Conservation (phyloP, 2,113 vertebrate species). For the Proteles cristata region DNA sequence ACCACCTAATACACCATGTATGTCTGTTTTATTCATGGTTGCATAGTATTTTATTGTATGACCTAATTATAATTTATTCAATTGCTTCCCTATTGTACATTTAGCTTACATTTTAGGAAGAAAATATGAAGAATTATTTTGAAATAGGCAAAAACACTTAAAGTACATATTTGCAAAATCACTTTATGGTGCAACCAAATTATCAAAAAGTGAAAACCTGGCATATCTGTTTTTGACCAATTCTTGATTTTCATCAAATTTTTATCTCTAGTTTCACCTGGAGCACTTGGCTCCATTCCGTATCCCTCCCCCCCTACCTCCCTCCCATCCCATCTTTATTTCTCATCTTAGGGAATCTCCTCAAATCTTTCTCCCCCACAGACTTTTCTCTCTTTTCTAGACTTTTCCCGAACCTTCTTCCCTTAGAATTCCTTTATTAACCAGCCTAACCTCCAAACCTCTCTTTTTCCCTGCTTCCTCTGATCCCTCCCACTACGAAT, state of each 20-base stretch:
- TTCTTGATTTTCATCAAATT: conserved; percentile 22
- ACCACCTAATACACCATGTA: not conserved
- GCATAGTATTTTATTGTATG: conserved; percentile 4
- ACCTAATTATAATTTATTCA: not conserved
- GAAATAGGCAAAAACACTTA: conserved; percentile 9
- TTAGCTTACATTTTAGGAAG: conserved; percentile 36
- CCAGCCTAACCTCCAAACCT: not conserved
- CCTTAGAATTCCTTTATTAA: not conserved
- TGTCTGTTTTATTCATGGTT: not conserved
- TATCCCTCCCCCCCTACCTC: too few relatives aligned
- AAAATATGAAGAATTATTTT: conserved; percentile 42
- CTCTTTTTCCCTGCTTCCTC: not conserved
- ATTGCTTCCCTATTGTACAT: not conserved
- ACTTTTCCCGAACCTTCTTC: not conserved
- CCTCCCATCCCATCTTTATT: too few relatives aligned
- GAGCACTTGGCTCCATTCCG: not conserved
- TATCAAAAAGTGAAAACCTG: conserved; percentile 40
- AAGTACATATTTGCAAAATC: not conserved
- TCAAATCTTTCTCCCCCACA: not conserved
- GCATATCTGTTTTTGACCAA: not conserved
- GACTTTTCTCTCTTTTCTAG: not conserved
- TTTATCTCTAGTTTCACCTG: not conserved
- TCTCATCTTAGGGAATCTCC: not conserved
- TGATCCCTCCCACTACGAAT: accelerated
- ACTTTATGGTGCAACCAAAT: conserved; percentile 28